Base-by-base conservation (phyloP, 2,888 invertebrate species). In the Metallyticus violacea region DNA sequence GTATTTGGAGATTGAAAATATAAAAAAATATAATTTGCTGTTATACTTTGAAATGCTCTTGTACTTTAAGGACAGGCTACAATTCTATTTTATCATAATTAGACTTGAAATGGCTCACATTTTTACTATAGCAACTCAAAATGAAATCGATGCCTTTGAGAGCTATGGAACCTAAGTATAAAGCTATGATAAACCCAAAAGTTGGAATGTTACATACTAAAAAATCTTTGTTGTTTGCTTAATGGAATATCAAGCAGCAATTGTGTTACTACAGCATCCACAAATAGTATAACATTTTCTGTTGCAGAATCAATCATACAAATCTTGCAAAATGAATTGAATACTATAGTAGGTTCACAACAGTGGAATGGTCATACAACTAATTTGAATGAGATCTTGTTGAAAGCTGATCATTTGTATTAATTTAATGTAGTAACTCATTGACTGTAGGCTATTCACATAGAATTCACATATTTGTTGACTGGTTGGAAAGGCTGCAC, bases 401-500 rank as follows among this genome's bases (percentile, higher is more conserved):
- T 7, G 81, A 30, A 29, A 81, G 30, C 27, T n/a, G 30, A 81
- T 26, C n/a, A n/a, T 29, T 9, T 81, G 25, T 79, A 15, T 0
- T n/a, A 27, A 81, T 1, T 25, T 26, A 9, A 81, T 28, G 6
- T 81, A 81, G 7, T 81, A 81, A 29, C 29, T 40, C 9, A 6
- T 9, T 40, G 15, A 40, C 40, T 62, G 22, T 62, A 62, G 40
- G 3, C 28, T n/a, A 77, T 22, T 88, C 81, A 87, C 88, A 88
- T 85, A 29, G 86, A 78, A 85, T 87, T 86, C 26, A 88, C 87
- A 77, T 88, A 87, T 85, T 88, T 90, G 89, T 91, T 90, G 78
- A 91, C 90, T 6, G 90, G 90, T 87, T 90, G 90, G 89, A 91
- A 91, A 22, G 91, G 91, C 88, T 90, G 89, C 15, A 87, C 85